Base-by-base conservation (phyloP, 2,888 invertebrate species). In the Formica aserva region DNA sequence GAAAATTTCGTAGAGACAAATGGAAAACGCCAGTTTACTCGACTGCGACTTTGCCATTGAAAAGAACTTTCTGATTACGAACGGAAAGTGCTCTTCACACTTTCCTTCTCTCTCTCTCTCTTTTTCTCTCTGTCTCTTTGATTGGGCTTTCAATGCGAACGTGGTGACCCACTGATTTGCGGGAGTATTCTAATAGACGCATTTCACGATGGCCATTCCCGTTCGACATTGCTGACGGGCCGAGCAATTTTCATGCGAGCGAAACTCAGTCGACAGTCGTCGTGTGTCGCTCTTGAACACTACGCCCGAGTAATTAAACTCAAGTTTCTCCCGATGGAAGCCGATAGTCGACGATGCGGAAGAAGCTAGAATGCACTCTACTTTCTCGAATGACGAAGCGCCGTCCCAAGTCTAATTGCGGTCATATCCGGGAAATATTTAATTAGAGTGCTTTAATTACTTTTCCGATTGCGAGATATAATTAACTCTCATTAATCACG, bases 381-480 rank as follows among this genome's bases (percentile, higher is more conserved):
- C 45, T 74, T 74, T 60, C 60, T 60, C 45, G 45, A 15, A 26
- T 35, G 60, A 80, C 60, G 72, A 72, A 60, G 38, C 74, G 45
- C 15, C 55, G 35, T 48, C 26, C 45, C 18, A n/a, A 18, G 74
- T 72, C 78, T 80, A 80, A 80, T 80, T 72, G 60, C 74, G 71
- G 32, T 41, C 55, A 55, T 52, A 74, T 45, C 78, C 74, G 74
- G 78, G 32, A 80, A 80, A 71, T 80, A 80, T 80, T 80, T 80
- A 72, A 80, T 80, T 74, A 60, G 26, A 71, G 60, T 26, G 32
- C 32, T 72, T 80, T 80, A 80, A 72, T 80, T 60, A 80, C 74
- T 80, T 60, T 60, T 71, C 72, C 45, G 60, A 80, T 72, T 18
- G 35, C 45, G 18, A 45, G 74, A 15, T 45, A 41, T 72, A 80